Evolutionary conservation across 2,797 vertebrate genomes (phyloP).

Genomic region (Peromyscus eremicus): DNA sequence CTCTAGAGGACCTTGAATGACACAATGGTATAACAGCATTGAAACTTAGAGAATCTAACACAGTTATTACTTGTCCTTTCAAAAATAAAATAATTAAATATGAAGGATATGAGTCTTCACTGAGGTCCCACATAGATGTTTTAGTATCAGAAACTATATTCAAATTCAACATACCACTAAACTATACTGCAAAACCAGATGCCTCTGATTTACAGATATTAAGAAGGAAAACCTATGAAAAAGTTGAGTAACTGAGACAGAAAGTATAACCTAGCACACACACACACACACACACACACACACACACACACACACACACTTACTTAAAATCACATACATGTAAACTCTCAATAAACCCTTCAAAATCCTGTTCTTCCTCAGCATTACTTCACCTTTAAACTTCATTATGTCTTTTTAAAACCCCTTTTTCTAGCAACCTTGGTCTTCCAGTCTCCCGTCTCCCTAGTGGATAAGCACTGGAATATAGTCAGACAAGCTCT

Average conservation of each 20-base stretch:
- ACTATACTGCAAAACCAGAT: neutral
- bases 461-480: neutral
- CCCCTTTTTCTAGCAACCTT: neutral
- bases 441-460: neutral
- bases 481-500: conserved; percentile 17
- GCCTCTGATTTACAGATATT: neutral
- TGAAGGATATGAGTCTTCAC: neutral
- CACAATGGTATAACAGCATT: no score
- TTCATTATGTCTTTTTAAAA: neutral
- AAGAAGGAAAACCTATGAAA: neutral
- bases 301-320: neutral
- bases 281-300: neutral
- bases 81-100: conserved; percentile 32
- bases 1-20: neutral
- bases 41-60: neutral
- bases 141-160: conserved; percentile 30
- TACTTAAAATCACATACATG: neutral
- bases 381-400: neutral
- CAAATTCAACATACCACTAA: neutral
- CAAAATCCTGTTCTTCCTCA: neutral
- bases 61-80: neutral
- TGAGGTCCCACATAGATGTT: neutral
- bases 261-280: neutral
- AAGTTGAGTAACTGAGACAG: neutral
- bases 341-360: neutral